Base-by-base conservation (phyloP, 1,140 invertebrate genomes). In the Zaprionus africanus region DNA sequence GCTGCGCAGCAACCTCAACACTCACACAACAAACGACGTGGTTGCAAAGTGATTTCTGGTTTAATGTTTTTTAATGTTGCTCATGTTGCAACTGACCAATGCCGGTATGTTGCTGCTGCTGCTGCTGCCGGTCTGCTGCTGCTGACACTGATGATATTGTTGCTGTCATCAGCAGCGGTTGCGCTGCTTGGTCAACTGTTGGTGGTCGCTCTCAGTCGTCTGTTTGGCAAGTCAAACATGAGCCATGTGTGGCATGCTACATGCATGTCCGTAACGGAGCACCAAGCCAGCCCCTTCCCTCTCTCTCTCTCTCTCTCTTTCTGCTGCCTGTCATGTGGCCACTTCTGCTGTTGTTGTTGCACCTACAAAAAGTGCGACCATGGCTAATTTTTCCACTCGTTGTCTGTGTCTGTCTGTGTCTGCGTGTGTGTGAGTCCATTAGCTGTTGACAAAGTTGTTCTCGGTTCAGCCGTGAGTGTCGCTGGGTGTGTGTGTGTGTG, bases 361-460 rank as follows among this genome's bases (percentile, higher is more conserved):
- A 79, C 69, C 78, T 73, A 77, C 68, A 66, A 77, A 77, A 77
- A 77, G 69, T 77, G 74, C 69, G 74, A 56, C 69, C 67, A 62
- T 51, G 75, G 80, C 80, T 83, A 87, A 88, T 88, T 88, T 86
- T 88, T 81, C 77, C 41, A 46, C 41, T 46, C 41, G 79, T 62
- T 83, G 56, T 83, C 51, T 79, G 60, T 70, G 34, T 68, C 51
- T 66, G 60, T 58, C 49, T 49, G 79, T 51, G 65, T 49, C n/a
- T n/a, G n/a, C 49, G 49, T 64, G 66, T 62, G 62, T 65, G 51
- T 70, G 65, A 85, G 81, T 88, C 85, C 85, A 88, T 88, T 88
- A 88, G 85, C 85, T 90, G 88, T 88, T 88, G 85, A 90, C 85
- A 90, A 90, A 90, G 85, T 85, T 90, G 81, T 88, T 70, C 83